These are phyloP conservation scores for Aelia acuminata DNA, from an alignment of 2,888 invertebrate species.

Conservation along the genomic window DNA sequence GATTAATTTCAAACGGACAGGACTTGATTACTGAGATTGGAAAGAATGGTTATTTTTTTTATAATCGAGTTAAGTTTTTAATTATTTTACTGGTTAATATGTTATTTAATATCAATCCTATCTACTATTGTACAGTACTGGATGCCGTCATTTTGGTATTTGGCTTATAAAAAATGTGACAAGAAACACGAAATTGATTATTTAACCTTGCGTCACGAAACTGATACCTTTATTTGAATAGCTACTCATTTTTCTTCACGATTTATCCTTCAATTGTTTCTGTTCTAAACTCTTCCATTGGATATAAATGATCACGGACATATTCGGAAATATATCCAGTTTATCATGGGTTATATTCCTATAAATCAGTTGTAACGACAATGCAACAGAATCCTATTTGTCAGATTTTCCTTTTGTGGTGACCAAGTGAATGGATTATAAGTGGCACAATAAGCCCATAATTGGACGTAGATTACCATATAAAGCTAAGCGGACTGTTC, in stretches of 20 bases:
- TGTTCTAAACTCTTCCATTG: too few relatives aligned
- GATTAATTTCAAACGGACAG: neutral
- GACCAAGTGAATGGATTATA: neutral
- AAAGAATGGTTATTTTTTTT: neutral
- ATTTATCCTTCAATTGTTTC: too few relatives aligned
- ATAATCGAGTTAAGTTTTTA: too few relatives aligned
- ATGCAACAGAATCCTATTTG: constrained; percentile 2
- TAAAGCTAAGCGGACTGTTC: neutral
- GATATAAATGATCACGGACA: neutral
- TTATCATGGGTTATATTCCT: neutral
- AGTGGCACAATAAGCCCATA: constrained; percentile 29
- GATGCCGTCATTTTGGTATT: too few relatives aligned
- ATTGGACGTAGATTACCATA: neutral
- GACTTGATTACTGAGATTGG: neutral
- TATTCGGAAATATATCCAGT: neutral
- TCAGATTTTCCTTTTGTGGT: constrained; percentile 2
- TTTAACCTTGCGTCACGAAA: neutral
- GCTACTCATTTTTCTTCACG: neutral
- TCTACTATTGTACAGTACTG: neutral
- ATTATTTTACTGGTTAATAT: neutral
- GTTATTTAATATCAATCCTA: too few relatives aligned
- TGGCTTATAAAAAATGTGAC: too few relatives aligned
- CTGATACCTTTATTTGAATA: neutral
- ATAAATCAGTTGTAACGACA: neutral
- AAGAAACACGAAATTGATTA: neutral